phyloP scores from a whole-genome alignment of 2,888 invertebrate species.

The Drosophila mimica region DNA sequence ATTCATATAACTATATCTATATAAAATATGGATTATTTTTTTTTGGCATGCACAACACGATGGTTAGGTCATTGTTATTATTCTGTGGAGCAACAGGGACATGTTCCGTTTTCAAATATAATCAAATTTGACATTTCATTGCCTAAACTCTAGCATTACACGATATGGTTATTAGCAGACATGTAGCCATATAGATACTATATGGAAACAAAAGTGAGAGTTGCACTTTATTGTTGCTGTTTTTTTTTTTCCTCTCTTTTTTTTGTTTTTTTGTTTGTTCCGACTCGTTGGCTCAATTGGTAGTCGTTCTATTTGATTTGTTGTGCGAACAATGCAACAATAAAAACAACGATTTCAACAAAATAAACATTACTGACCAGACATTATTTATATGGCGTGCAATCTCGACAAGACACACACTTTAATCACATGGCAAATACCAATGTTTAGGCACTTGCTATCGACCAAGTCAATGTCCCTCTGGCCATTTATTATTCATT shows the following conservation, averaged over 20 bases:
- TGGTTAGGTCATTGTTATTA: conserved; percentile 67
- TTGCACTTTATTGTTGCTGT: conserved; percentile 16
- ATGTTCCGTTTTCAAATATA: conserved; percentile 47
- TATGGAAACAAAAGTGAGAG: conserved; percentile 45
- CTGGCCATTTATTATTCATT: conserved; percentile 19
- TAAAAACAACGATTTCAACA: not conserved
- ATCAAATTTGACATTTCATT: conserved; percentile 70
- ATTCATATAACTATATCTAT: conserved; percentile 4
- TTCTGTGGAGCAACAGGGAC: conserved; percentile 6
- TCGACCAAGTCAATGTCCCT: conserved; percentile 30
- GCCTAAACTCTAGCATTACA: conserved; percentile 52
- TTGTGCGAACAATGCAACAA: conserved; percentile 34
- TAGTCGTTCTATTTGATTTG: conserved; percentile 43
- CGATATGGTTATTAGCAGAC: conserved; percentile 39
- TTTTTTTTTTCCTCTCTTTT: not conserved
- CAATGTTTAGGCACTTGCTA: not conserved
- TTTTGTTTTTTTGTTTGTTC: not conserved
- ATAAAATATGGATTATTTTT: conserved; percentile 58
- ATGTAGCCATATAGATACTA: conserved; percentile 6
- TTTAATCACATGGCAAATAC: conserved; percentile 6
- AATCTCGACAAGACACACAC: conserved; percentile 36
- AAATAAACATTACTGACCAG: conserved; percentile 6
- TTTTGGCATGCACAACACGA: conserved; percentile 33
- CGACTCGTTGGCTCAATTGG: conserved; percentile 22
- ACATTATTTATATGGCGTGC: conserved; percentile 17